phyloP scores from a whole-genome alignment of 2,113 vertebrate species.

The Trachemys scripta region DNA sequence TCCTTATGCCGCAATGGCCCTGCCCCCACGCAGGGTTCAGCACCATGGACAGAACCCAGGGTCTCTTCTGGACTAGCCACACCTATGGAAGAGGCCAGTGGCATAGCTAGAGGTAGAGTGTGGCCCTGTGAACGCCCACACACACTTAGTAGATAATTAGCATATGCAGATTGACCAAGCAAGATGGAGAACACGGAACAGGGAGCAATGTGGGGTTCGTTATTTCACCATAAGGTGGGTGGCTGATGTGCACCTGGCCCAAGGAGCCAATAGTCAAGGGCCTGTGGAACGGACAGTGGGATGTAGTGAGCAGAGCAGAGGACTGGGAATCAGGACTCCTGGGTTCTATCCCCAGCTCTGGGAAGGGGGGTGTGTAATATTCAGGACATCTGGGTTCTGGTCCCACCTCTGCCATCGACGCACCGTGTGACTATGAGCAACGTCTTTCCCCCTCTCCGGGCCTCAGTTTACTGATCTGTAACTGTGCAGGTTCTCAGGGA shows the following conservation, averaged over 20 bases:
- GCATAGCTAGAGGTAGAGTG: not conserved
- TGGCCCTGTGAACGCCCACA: not conserved
- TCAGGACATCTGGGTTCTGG: too few relatives aligned
- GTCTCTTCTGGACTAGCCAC: not conserved
- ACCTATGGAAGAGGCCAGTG: accelerated
- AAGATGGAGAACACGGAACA: not conserved
- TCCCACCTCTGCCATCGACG: too few relatives aligned
- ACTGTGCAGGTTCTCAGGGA: too few relatives aligned
- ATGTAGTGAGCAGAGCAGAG: too few relatives aligned
- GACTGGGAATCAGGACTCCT: not conserved
- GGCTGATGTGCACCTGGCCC: too few relatives aligned
- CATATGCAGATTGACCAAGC: not conserved
- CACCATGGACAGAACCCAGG: not conserved
- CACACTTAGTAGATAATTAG: not conserved
- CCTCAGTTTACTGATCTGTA: too few relatives aligned
- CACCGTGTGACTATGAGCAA: too few relatives aligned
- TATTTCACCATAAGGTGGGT: not conserved
- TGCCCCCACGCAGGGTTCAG: not conserved
- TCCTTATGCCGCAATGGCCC: too few relatives aligned
- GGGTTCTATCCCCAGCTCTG: not conserved
- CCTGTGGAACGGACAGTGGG: too few relatives aligned
- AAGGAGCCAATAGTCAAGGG: not conserved
- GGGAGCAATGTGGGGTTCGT: not conserved
- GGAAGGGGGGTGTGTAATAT: too few relatives aligned
- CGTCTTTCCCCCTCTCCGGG: too few relatives aligned